Evolutionary conservation across 2,797 vertebrate genomes (phyloP).

Genomic region (Poeciliopsis paucimaculata): DNA sequence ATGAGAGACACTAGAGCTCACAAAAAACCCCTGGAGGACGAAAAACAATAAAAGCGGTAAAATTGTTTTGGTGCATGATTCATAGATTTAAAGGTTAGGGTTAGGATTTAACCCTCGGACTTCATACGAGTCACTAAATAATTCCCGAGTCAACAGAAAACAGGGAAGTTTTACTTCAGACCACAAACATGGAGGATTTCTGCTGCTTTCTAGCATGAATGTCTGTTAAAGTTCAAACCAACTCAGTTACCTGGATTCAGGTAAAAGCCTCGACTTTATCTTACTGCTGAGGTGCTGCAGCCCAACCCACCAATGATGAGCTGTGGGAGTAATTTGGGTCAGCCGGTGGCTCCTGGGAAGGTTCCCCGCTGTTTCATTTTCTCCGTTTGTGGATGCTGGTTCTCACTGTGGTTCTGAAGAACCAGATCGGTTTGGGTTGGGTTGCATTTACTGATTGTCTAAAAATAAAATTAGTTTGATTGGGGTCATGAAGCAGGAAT

Average conservation of each 20-base stretch:
- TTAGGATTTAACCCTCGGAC: no score
- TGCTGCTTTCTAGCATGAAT: background rate
- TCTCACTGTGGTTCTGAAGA: background rate
- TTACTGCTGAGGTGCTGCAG: background rate
- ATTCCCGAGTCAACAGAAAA: no score
- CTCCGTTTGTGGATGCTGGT: background rate
- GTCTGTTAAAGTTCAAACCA: background rate
- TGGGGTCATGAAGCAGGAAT: background rate
- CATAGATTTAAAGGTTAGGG: no score
- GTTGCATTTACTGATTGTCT: background rate
- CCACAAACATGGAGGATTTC: background rate
- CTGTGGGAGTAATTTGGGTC: background rate
- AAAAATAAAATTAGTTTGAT: background rate
- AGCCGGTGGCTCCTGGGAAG: background rate
- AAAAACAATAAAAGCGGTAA: no score
- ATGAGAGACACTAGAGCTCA: no score
- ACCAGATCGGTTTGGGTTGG: background rate
- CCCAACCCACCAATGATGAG: background rate
- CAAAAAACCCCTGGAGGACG: no score
- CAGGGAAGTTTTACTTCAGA: no score
- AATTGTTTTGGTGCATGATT: no score
- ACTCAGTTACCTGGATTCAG: background rate
- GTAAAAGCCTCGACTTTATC: background rate
- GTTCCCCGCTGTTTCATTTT: background rate
- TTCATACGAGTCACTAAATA: no score